Evolutionary conservation across 2,888 invertebrate species (phyloP), one percentile per base, ranked within the genome.

Genomic region (Operophtera brumata): DNA sequence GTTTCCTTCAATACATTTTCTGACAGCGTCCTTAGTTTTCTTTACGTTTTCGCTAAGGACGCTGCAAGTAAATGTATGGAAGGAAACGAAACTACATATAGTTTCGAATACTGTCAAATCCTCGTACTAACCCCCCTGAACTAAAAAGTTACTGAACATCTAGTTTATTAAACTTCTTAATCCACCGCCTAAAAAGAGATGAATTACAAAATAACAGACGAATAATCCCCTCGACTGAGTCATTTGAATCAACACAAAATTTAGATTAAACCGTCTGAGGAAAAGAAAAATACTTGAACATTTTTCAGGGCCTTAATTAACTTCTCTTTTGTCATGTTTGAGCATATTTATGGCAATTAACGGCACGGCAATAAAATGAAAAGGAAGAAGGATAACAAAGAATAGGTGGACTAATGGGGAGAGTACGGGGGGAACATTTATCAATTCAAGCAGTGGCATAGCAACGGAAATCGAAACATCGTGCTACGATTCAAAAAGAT

Each of bases 391-490:
- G 13, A 46, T 44, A 25, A 47, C 30, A 55, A 42, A 44, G 44
- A 48, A 50, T 44, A 43, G 47, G 40, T 46, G 50, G 42, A 34
- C 35, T 36, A 32, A 30, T 30, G 47, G 28, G 52, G 37, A 47
- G 37, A 54, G 51, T 47, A 57, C 34, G 55, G 58, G 47, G 39
- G 60, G 66, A 65, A 69, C 73, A 82, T 82, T 77, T 80, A 81
- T 80, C 79, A 84, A 78, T 78, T 71, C 66, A 73, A 75, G 70
- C 71, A 74, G 69, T 75, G 67, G 72, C 70, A 66, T 70, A 69
- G 71, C 71, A 73, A 73, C 71, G 69, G 72, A 79, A 81, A 84
- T 84, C 77, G 78, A 78, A 82, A 82, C 78, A 77, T 79, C 32
- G 13, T 65, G 67, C 64, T 67, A 53, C 65, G 66, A 70, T 68